phyloP scores from a whole-genome alignment of 2,888 invertebrate species.

The Leptinotarsa haldemani region DNA sequence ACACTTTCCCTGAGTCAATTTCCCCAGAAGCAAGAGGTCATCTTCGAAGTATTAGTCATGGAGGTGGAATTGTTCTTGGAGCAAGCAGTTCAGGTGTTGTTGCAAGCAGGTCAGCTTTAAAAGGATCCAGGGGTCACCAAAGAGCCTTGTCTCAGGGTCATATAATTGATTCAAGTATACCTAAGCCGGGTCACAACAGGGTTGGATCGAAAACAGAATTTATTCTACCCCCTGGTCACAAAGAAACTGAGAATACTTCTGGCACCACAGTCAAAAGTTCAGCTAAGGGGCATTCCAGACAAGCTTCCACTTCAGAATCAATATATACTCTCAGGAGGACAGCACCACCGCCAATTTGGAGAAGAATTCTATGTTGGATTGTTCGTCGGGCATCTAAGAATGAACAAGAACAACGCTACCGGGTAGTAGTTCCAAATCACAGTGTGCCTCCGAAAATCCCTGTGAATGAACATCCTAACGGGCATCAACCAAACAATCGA shows the following conservation, averaged over 20 bases:
- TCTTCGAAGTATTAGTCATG: slow-evolving; percentile 87
- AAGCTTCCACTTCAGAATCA: slow-evolving; percentile 78
- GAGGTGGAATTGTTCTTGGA: slow-evolving; percentile 72
- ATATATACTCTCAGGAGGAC: slow-evolving; percentile 87
- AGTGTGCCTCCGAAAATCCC: slow-evolving; percentile 85
- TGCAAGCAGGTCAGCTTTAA: slow-evolving; percentile 75
- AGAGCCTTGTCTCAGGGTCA: slow-evolving; percentile 90
- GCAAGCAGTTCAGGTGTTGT: slow-evolving; percentile 61
- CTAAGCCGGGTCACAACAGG: slow-evolving; percentile 77
- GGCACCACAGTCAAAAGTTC: slow-evolving; percentile 64
- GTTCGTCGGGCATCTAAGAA: slow-evolving; percentile 73
- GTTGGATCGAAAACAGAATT: slow-evolving; percentile 90
- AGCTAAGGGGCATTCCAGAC: slow-evolving; percentile 77
- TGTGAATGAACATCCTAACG: slow-evolving; percentile 84
- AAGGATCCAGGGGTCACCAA: slow-evolving; percentile 69
- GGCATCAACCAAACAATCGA: slow-evolving; percentile 83
- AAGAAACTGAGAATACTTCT: slow-evolving; percentile 69
- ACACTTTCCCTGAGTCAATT: slow-evolving; percentile 63
- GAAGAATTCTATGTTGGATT: slow-evolving; percentile 73
- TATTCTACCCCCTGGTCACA: slow-evolving; percentile 87
- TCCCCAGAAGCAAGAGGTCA: slow-evolving; percentile 69
- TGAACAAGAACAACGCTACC: slow-evolving; percentile 65
- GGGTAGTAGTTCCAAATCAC: slow-evolving; percentile 86
- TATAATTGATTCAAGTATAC: slow-evolving; percentile 71
- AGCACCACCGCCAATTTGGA: slow-evolving; percentile 79